Evolutionary conservation across 2,797 vertebrate species (phyloP), one percentile per base, ranked within the genome.

Genomic region (Urocyon cinereoargenteus): DNA sequence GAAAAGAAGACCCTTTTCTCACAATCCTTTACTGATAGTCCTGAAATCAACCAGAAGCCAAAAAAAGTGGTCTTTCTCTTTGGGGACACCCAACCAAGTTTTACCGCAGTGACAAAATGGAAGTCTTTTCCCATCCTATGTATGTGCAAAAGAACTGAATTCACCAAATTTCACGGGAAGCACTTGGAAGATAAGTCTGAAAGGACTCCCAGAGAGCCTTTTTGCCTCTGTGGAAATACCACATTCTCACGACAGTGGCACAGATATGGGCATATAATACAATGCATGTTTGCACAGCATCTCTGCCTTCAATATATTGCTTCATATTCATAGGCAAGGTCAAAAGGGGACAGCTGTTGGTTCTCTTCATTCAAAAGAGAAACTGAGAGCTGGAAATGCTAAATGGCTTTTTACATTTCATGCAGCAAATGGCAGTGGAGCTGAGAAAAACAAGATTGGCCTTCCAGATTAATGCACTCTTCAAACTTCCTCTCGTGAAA

Each of bases 341-440:
- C 40, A 45, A 84, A 84, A 91, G n/a, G 28, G 12, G 31, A 92
- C 21, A 64, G 70, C 72, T 94, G 36, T 88, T 96, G 83, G 40
- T 91, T 79, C 61, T 96, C 49, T 96, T 96, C 57, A 86, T 88
- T 96, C 89, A 90, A 90, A 24, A 89, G 55, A 95, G 51, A 95
- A 95, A 79, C 2, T 68, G 61, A 75, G 53, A 97, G 40, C 61
- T 62, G 28, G 31, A 82, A 75, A 77, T 87, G 24, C 53, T 62
- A 57, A 88, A 78, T n/a, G 49, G 21, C 40, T 45, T 91, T 96
- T 92, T 62, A 95, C 16, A 55, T 88, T 95, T 94, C 90, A 94
- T 12, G 10, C 15, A 82, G 64, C 85, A 93, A 95, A 88, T 96
- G 93, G 45, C 55, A 96, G 40, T 19, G 31, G 55, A 81, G 53